Percentiles rank a stretch among this genome's conserved stretches.
Conservation (phyloP, 2,888 invertebrate genomes). For the Chorisops tibialis region DNA sequence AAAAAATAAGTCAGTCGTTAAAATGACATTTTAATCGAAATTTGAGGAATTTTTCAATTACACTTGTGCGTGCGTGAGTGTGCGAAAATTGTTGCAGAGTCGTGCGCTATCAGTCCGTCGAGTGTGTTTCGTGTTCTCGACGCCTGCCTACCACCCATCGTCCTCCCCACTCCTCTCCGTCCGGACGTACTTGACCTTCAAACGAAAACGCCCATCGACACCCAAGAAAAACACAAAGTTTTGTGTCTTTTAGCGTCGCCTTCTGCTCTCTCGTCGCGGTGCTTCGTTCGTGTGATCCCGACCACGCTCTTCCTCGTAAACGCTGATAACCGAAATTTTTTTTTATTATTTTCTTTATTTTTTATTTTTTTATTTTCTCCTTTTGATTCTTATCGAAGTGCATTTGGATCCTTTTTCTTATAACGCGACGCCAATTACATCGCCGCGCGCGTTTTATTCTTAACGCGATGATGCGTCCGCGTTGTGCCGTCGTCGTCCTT, state of each 20-base stretch:
- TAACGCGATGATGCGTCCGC: not conserved
- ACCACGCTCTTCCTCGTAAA: not conserved
- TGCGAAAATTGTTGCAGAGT: constrained; percentile 6
- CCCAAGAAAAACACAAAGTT: constrained; percentile 19
- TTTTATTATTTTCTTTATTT: no score
- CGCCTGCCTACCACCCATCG: constrained; percentile 22
- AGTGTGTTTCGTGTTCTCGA: constrained; percentile 8
- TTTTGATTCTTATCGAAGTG: no score
- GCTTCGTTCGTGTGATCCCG: not conserved
- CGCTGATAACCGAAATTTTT: no score
- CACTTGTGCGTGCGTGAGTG: constrained; percentile 4
- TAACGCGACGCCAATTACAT: not conserved
- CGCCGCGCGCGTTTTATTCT: not conserved
- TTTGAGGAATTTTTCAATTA: constrained; percentile 4
- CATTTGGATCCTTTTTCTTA: no score
- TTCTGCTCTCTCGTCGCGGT: not conserved
- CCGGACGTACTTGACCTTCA: constrained; percentile 23
- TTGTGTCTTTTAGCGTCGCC: constrained; percentile 7
- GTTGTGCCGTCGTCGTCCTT: not conserved
- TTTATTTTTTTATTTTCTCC: no score
- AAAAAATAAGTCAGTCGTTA: not conserved
- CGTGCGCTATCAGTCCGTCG: constrained; percentile 5
- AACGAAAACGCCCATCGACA: constrained; percentile 22
- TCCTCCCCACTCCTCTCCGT: not conserved
- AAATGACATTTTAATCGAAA: not conserved